Percentiles rank a stretch among this genome's conserved stretches.
phyloP scores from a whole-genome alignment of 1,140 invertebrate genomes.

The Zaprionus capensis region DNA sequence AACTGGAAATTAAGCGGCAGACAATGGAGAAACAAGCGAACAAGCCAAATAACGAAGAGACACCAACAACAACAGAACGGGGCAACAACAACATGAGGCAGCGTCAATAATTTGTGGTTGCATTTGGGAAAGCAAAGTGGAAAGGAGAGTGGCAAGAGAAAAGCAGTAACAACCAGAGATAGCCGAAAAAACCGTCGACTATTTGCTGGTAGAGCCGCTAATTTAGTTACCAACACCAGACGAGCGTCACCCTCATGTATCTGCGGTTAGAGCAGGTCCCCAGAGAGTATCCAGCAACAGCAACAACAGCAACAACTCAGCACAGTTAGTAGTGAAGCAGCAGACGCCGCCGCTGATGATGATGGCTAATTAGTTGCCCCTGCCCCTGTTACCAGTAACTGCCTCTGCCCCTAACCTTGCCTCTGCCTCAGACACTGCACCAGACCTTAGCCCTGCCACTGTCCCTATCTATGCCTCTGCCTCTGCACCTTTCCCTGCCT shows the following conservation, averaged over 20 bases:
- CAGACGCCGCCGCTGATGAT: slow-evolving; percentile 69
- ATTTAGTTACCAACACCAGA: slow-evolving; percentile 73
- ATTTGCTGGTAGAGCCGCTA: slow-evolving; percentile 60
- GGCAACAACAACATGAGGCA: slow-evolving; percentile 32
- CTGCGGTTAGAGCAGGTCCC: slow-evolving; percentile 58
- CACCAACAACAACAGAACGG: slow-evolving; percentile 22
- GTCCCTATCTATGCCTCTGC: neutral
- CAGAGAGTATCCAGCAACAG: neutral
- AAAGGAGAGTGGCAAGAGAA: slow-evolving; percentile 14
- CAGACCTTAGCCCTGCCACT: too few species aligned
- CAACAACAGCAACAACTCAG: neutral
- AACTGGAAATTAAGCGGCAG: slow-evolving; percentile 72
- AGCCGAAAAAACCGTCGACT: slow-evolving; percentile 33
- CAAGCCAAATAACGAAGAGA: slow-evolving; percentile 44
- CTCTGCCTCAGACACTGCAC: neutral
- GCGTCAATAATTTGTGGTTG: slow-evolving; percentile 63
- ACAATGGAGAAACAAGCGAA: slow-evolving; percentile 35
- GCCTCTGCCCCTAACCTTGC: too few species aligned
- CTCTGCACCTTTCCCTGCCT: too few species aligned
- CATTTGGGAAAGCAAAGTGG: slow-evolving; percentile 22
- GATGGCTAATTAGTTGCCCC: slow-evolving; percentile 71
- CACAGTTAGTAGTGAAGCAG: slow-evolving; percentile 52
- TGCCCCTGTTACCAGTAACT: neutral
- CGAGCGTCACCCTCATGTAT: slow-evolving; percentile 63
- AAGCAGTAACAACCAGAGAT: slow-evolving; percentile 29